Evolutionary conservation across 2,888 invertebrate genomes (phyloP), one percentile per base, ranked within the genome.

Genomic region (Ischnura elegans): DNA sequence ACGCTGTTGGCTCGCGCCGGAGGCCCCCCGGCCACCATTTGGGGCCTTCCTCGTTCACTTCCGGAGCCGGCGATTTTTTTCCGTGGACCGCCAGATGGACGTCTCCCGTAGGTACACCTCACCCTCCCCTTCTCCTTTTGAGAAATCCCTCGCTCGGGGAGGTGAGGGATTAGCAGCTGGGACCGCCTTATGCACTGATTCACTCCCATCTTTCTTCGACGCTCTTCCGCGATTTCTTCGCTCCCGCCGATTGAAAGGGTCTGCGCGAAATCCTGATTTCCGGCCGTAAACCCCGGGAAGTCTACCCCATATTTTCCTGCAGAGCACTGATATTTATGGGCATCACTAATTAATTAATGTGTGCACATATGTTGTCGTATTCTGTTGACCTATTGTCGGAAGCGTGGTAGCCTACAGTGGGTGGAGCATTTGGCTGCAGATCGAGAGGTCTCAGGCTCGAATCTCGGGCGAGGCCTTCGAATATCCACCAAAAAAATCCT

Each of bases 31-130:
- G n/a, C 21, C 61, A 25, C 61, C 61, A 21, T 61, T 61, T 61
- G 61, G 61, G 29, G 76, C 76, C 19, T 29, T 66, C 29, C 25
- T 19, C 29, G 21, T 29, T n/a, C 76, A 36, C 76, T 76, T 76
- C 76, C 76, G 76, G 76, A 76, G 13, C 76, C 36, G 76, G 36
- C 29, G 36, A 76, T 76, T 76, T 76, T 76, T 76, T 76, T 8
- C 6, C 29, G 8, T n/a, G 76, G n/a, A n/a, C 76, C 76, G 76
- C 36, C 76, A 76, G 76, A 76, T 76, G 76, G 76, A 76, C 76
- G 36, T 25, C 25, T 2, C 13, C 10, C 13, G 25, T 36, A 29
- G 16, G 66, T 2, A 61, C 51, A 51, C 25, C 61, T 6, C 6
- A 6, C 61, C 2, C 61, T 51, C 51, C 47, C 47, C 47, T 61